Percentiles rank a stretch among this genome's conserved stretches.
Evolutionary conservation across 2,888 invertebrate genomes (phyloP).

Genomic region (Byasa hedistus): DNA sequence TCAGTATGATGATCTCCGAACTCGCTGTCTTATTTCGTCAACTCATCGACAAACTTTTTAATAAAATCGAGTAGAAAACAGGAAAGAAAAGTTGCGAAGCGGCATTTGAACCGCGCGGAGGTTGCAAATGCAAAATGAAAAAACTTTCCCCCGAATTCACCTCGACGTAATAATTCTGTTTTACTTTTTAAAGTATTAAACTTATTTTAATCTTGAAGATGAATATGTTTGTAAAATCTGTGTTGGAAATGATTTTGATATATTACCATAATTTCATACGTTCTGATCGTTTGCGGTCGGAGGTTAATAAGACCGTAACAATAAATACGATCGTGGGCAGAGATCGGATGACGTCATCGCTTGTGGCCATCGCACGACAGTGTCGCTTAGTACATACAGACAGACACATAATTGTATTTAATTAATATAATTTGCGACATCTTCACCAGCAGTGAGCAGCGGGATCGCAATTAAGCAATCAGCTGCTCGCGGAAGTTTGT

Average conservation of each 20-base stretch:
- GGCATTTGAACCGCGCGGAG: constrained; percentile 16
- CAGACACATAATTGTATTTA: neutral
- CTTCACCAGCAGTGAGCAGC: constrained; percentile 5
- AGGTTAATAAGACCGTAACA: too few relatives aligned
- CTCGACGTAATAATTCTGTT: constrained; percentile 14
- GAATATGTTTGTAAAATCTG: too few relatives aligned
- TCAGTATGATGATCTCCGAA: neutral
- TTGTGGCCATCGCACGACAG: too few relatives aligned
- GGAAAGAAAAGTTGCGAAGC: constrained; percentile 23
- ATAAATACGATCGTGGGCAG: too few relatives aligned
- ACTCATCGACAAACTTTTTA: constrained; percentile 22
- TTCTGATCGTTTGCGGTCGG: too few relatives aligned
- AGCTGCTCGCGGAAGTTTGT: constrained; percentile 11
- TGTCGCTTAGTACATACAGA: too few relatives aligned
- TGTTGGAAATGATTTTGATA: too few relatives aligned
- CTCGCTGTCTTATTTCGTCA: constrained; percentile 9
- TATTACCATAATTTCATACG: too few relatives aligned
- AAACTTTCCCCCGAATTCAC: constrained; percentile 25
- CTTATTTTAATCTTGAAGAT: too few relatives aligned
- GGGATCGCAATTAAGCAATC: constrained; percentile 19
- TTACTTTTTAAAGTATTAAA: neutral
- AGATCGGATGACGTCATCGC: too few relatives aligned
- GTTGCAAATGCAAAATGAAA: constrained; percentile 30
- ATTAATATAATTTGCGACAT: constrained; percentile 20
- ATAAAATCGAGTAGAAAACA: constrained; percentile 26